These are phyloP conservation scores for Trissonchulus latispiculum DNA, from an alignment of 2,888 invertebrate genomes.

Conservation along the genomic window DNA sequence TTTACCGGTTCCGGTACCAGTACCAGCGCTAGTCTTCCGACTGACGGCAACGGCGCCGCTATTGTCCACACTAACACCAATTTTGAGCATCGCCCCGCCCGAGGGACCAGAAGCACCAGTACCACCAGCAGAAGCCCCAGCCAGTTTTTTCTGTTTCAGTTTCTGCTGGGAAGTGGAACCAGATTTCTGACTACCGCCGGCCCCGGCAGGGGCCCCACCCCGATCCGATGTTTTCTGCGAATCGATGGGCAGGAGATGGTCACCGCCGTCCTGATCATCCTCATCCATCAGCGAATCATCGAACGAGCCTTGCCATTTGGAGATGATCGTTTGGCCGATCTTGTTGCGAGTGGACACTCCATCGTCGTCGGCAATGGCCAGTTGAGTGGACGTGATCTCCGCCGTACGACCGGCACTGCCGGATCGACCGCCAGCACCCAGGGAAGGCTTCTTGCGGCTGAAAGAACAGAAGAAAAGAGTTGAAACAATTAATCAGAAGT, in stretches of 20 bases:
- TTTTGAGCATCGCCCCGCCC: background rate
- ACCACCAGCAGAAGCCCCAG: too few species aligned
- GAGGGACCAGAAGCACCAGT: too few species aligned
- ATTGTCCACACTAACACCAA: background rate
- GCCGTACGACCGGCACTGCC: background rate
- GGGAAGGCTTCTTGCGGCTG: background rate
- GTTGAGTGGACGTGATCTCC: slow-evolving; percentile 23
- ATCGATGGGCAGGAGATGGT: background rate
- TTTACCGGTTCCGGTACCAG: background rate
- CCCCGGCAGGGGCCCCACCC: background rate
- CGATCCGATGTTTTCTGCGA: background rate
- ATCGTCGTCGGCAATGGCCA: slow-evolving; percentile 25
- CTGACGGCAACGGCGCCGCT: background rate
- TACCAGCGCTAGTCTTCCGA: background rate
- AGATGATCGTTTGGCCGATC: slow-evolving; percentile 22
- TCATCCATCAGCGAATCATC: slow-evolving; percentile 23
- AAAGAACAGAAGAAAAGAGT: background rate
- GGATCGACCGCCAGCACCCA: background rate
- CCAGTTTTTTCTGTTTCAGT: too few species aligned
- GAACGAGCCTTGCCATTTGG: slow-evolving; percentile 24
- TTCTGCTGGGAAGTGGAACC: background rate
- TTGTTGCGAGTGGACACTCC: slow-evolving; percentile 18
- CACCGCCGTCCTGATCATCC: slow-evolving; percentile 10
- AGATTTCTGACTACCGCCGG: background rate
- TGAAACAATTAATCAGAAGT: too few species aligned